A percentile compares a stretch with the other conserved stretches of the same genome.
These are phyloP conservation scores for Acanthisitta chloris DNA, from an alignment of 2,113 vertebrate genomes.

Conservation along the genomic window DNA sequence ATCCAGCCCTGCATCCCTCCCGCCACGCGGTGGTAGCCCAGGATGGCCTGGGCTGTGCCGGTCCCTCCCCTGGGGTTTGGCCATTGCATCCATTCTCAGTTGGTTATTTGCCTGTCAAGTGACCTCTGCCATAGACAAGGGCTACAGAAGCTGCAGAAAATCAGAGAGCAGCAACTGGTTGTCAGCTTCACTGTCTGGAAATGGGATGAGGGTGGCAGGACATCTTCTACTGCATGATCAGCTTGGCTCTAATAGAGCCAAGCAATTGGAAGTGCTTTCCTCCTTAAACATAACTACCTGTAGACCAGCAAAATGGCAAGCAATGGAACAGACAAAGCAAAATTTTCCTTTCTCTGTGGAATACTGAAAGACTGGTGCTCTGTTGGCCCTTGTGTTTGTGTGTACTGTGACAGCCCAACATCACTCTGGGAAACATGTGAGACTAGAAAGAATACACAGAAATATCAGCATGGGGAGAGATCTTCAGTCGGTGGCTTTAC, in stretches of 20 bases:
- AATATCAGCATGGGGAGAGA: background rate
- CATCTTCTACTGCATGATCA: background rate
- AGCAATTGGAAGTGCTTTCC: background rate
- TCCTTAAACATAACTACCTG: background rate
- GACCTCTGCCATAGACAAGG: background rate
- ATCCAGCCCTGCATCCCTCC: too few species aligned
- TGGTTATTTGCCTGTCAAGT: background rate
- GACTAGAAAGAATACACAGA: background rate
- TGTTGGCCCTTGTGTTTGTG: background rate
- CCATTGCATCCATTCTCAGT: accelerated
- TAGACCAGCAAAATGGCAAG: background rate
- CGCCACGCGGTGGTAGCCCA: too few species aligned
- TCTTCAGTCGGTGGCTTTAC: background rate
- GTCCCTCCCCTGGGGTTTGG: too few species aligned
- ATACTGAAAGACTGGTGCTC: accelerated
- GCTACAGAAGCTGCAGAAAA: background rate
- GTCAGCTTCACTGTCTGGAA: background rate
- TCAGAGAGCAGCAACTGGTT: background rate
- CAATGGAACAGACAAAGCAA: background rate
- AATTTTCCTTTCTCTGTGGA: background rate
- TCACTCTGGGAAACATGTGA: accelerated
- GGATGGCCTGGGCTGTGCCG: too few species aligned
- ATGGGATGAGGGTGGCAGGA: background rate
- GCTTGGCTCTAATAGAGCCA: background rate
- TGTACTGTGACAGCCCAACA: background rate